Conservation (phyloP, 1,140 invertebrate species). For the Panonychus citri region DNA sequence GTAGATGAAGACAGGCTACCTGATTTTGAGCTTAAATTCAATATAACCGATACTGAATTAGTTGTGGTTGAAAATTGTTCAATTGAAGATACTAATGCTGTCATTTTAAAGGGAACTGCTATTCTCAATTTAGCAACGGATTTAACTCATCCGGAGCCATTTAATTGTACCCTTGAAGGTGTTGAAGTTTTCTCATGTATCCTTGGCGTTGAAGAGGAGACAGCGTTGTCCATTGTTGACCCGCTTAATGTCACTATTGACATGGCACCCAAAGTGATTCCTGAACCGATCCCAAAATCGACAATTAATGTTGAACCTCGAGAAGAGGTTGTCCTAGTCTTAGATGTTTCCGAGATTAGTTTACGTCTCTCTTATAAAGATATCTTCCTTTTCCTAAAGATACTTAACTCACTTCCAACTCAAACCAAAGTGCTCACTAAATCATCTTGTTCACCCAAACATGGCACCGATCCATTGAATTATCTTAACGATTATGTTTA, state of each 20-base stretch:
- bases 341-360: constrained; percentile 33
- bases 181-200: constrained; percentile 84
- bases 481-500: background rate
- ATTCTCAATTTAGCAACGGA: constrained; percentile 4
- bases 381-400: constrained; percentile 66
- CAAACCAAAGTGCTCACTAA: constrained; percentile 26
- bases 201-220: constrained; percentile 70
- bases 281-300: constrained; percentile 16
- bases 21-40: constrained; percentile 65
- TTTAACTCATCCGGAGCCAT: constrained; percentile 26
- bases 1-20: constrained; percentile 13
- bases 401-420: constrained; percentile 58
- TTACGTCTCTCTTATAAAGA: constrained; percentile 79
- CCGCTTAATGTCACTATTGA: constrained; percentile 41
- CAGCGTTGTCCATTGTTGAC: constrained; percentile 83
- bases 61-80: constrained; percentile 77
- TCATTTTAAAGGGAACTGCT: constrained; percentile 53
- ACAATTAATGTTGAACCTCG: background rate
- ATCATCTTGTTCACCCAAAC: background rate
- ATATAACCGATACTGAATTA: constrained; percentile 81
- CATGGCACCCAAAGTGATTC: background rate
- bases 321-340: constrained; percentile 7
- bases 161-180: constrained; percentile 65
- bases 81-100: constrained; percentile 65
- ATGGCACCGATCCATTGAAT: background rate